These are phyloP conservation scores for Emydura subglobosa DNA, from an alignment of 2,113 vertebrate species.

Conservation along the genomic window DNA sequence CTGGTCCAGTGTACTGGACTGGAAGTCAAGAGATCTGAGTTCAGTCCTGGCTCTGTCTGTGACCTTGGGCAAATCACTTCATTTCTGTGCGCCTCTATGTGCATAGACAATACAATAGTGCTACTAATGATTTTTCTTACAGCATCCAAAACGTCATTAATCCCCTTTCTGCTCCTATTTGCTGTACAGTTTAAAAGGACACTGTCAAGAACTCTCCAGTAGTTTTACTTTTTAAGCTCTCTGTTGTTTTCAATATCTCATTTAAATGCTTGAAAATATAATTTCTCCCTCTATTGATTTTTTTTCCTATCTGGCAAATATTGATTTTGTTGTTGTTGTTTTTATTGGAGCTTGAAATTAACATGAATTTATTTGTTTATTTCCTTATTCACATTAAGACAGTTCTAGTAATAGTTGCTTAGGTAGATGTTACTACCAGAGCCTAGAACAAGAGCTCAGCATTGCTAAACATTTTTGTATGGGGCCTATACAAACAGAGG, in stretches of 20 bases:
- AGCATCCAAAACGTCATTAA: neutral
- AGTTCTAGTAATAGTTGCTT: conserved; percentile 64
- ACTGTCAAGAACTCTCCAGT: accelerated
- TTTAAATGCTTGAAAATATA: conserved; percentile 59
- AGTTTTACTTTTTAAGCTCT: conserved; percentile 29
- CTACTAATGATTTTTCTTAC: neutral
- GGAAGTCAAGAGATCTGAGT: neutral
- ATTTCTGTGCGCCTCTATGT: neutral
- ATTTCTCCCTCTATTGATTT: conserved; percentile 50
- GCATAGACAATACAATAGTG: neutral
- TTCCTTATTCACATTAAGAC: conserved; percentile 46
- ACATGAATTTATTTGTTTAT: conserved; percentile 62
- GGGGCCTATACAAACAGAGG: conserved; percentile 29
- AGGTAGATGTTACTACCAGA: conserved; percentile 51
- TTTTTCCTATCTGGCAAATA: conserved; percentile 54
- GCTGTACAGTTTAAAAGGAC: neutral
- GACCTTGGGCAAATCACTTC: neutral
- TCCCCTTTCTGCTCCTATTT: conserved; percentile 4
- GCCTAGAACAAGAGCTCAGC: conserved; percentile 61
- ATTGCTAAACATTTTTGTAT: conserved; percentile 52
- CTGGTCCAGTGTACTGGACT: neutral
- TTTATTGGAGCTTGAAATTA: conserved; percentile 76
- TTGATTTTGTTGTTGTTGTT: conserved; percentile 66
- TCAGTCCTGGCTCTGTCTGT: neutral
- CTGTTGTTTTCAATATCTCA: conserved; percentile 32